Conservation (phyloP, 2,797 vertebrate species). For the Cetoscarus ocellatus region DNA sequence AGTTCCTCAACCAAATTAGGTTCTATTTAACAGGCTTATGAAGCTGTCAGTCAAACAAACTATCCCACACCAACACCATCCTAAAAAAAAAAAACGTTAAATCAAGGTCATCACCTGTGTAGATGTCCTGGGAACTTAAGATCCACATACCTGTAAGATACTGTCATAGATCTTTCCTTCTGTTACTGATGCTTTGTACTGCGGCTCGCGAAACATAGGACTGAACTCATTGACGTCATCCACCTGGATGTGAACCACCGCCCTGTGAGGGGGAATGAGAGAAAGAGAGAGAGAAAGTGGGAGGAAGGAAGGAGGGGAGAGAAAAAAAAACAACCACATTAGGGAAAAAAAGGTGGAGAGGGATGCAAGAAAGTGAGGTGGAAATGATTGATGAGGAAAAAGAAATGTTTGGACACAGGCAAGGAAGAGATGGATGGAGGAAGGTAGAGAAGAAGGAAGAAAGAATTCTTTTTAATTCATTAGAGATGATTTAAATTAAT, state of each 20-base stretch:
- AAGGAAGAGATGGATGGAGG: conserved; percentile 23
- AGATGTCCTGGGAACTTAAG: too few relatives aligned
- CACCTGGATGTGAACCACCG: conserved; percentile 97
- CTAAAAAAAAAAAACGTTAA: too few relatives aligned
- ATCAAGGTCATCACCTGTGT: too few relatives aligned
- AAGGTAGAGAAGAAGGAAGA: neutral
- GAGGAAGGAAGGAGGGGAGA: neutral
- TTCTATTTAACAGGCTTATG: too few relatives aligned
- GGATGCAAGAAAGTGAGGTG: conserved; percentile 16
- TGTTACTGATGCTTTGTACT: conserved; percentile 91
- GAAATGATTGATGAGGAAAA: conserved; percentile 30
- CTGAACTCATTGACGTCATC: conserved; percentile 97
- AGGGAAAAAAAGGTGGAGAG: neutral
- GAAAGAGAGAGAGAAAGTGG: neutral
- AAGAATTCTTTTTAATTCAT: conserved; percentile 25
- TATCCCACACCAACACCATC: too few relatives aligned
- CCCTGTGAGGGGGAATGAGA: conserved; percentile 77
- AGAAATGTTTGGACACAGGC: neutral
- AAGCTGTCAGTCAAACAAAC: too few relatives aligned
- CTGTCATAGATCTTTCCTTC: conserved; percentile 98
- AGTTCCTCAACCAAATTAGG: too few relatives aligned
- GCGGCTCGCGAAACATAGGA: conserved; percentile 91
- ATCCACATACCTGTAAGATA: conserved; percentile 85
- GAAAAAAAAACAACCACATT: neutral
- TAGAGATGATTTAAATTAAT: conserved; percentile 36